Evolutionary conservation across 2,888 invertebrate species (phyloP).

Genomic region (Troides helena): DNA sequence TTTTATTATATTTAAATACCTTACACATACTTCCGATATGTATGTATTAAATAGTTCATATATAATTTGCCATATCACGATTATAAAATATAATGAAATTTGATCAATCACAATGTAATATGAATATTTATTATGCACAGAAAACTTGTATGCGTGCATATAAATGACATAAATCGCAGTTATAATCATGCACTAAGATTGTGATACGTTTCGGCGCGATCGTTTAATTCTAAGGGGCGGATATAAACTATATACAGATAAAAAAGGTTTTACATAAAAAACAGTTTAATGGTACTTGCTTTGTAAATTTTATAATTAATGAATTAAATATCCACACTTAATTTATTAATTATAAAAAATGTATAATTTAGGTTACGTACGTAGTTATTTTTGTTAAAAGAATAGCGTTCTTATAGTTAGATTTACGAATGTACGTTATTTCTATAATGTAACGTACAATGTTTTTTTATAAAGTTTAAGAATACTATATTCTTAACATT

Average conservation of each 20-base stretch:
- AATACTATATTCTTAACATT: too few relatives aligned
- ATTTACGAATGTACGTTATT: too few relatives aligned
- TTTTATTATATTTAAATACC: slow-evolving; percentile 46
- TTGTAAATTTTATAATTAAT: background rate
- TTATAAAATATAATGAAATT: background rate
- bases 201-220: background rate
- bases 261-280: background rate
- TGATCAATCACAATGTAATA: background rate
- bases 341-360: background rate
- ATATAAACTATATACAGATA: background rate
- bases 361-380: background rate
- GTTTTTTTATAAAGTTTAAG: too few relatives aligned
- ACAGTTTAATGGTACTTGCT: background rate
- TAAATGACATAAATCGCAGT: background rate
- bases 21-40: slow-evolving; percentile 66
- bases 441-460: too few relatives aligned
- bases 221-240: background rate
- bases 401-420: too few relatives aligned
- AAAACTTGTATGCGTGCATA: too few relatives aligned
- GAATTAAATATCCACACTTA: background rate
- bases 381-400: too few relatives aligned
- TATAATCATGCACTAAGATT: background rate
- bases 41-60: slow-evolving; percentile 46
- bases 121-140: too few relatives aligned
- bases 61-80: background rate